A percentile compares a stretch with the other conserved stretches of the same genome.
Evolutionary conservation across 2,888 invertebrate species (phyloP).

Genomic region (Drosophila fungiperda): DNA sequence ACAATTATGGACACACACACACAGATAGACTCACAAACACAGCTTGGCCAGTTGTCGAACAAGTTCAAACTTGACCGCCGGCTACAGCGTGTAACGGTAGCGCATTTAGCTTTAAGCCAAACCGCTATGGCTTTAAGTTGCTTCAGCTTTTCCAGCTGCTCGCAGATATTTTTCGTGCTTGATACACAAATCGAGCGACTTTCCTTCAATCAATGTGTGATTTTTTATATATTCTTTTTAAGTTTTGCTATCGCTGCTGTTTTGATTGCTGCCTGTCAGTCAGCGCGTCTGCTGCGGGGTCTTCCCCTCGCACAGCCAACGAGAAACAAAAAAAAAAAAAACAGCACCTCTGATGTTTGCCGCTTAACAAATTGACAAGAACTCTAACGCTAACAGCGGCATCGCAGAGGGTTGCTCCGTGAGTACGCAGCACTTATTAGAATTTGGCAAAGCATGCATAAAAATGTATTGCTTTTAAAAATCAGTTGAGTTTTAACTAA

Average conservation of each 20-base stretch:
- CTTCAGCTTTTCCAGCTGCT: background rate
- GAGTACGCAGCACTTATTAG: conserved; percentile 6
- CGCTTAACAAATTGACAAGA: conserved; percentile 77
- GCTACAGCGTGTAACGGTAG: conserved; percentile 51
- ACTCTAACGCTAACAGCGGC: conserved; percentile 56
- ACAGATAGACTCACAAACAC: conserved; percentile 4
- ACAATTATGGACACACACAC: conserved; percentile 50
- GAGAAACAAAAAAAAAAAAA: conserved; percentile 43
- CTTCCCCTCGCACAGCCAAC: conserved; percentile 48
- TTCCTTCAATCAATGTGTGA: conserved; percentile 35
- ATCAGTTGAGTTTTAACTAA: background rate
- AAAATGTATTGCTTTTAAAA: background rate
- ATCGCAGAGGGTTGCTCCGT: conserved; percentile 35
- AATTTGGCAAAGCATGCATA: background rate
- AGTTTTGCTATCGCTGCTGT: conserved; percentile 59
- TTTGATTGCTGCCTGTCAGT: conserved; percentile 62
- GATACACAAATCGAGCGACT: conserved; percentile 27
- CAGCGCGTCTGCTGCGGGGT: conserved; percentile 25
- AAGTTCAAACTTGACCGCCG: conserved; percentile 41
- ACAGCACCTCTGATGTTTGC: conserved; percentile 65
- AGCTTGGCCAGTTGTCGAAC: conserved; percentile 32
- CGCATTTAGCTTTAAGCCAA: conserved; percentile 11
- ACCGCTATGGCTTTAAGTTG: conserved; percentile 18
- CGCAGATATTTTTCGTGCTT: conserved; percentile 1
- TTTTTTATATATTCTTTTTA: conserved; percentile 6